A percentile compares a stretch with the other conserved stretches of the same genome.
These are phyloP conservation scores for Drosophila demipolita DNA, from an alignment of 2,888 invertebrate genomes.

Conservation along the genomic window DNA sequence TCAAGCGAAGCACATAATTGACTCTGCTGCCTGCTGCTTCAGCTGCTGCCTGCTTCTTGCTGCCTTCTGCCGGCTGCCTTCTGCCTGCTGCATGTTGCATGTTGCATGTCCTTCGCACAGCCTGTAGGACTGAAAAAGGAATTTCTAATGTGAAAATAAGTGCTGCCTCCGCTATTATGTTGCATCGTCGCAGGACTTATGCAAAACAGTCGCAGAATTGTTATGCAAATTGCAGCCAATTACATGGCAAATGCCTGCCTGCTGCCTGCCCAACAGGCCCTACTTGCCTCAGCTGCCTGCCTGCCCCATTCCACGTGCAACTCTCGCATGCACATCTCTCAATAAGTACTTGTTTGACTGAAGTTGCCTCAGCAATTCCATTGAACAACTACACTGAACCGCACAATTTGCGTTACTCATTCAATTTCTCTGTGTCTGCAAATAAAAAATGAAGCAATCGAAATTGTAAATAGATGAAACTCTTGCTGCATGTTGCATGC, in stretches of 20 bases:
- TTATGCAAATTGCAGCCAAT: conserved; percentile 82
- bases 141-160: conserved; percentile 80
- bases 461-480: neutral
- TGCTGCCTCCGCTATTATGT: conserved; percentile 75
- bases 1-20: conserved; percentile 82
- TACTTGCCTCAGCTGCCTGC: neutral
- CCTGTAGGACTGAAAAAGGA: conserved; percentile 64
- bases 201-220: conserved; percentile 78
- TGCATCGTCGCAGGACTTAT: conserved; percentile 77
- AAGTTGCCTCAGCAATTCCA: conserved; percentile 35
- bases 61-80: conserved; percentile 42
- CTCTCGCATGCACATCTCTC: conserved; percentile 11
- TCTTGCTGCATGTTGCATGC: neutral
- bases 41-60: conserved; percentile 41
- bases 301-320: neutral
- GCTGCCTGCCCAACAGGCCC: conserved; percentile 32
- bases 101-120: conserved; percentile 42
- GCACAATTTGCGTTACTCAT: conserved; percentile 44
- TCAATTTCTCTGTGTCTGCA: conserved; percentile 21
- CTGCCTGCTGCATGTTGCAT: neutral
- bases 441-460: neutral
- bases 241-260: conserved; percentile 75
- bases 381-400: conserved; percentile 62
- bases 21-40: conserved; percentile 49
- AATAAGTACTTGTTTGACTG: conserved; percentile 17